A percentile compares a stretch with the other conserved stretches of the same genome.
These are phyloP conservation scores for Eidolon helvum DNA, from an alignment of 2,113 vertebrate genomes.

Conservation along the genomic window DNA sequence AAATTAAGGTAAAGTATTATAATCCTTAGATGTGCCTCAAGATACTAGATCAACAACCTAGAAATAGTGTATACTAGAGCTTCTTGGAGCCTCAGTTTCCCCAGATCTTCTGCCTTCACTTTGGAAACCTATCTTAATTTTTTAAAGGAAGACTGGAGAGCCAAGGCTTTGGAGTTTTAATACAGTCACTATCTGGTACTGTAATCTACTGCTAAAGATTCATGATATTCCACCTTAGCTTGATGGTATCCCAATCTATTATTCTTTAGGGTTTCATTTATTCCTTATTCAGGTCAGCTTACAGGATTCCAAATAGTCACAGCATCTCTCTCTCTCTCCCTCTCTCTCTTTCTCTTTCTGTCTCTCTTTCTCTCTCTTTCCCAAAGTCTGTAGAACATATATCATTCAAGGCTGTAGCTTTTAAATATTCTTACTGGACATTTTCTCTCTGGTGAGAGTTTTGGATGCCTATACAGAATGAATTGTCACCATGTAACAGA, in stretches of 20 bases:
- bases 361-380: neutral
- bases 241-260: neutral
- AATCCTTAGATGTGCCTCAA: neutral
- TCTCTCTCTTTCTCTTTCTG: neutral
- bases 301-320: rapidly evolving
- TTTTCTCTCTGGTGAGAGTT: neutral
- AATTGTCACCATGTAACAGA: neutral
- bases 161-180: neutral
- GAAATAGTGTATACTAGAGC: neutral
- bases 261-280: neutral
- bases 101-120: neutral
- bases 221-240: neutral
- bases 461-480: neutral
- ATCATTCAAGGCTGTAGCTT: neutral
- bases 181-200: neutral
- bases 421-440: neutral
- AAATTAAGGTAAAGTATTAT: neutral
- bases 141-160: neutral
- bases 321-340: neutral
- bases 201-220: neutral
- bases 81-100: too few relatives aligned
- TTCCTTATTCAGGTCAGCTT: neutral
- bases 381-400: neutral
- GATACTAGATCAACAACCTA: neutral
- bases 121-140: neutral